Conservation (phyloP, 2,113 vertebrate genomes). For the Brachyhypopomus occidentalis region DNA sequence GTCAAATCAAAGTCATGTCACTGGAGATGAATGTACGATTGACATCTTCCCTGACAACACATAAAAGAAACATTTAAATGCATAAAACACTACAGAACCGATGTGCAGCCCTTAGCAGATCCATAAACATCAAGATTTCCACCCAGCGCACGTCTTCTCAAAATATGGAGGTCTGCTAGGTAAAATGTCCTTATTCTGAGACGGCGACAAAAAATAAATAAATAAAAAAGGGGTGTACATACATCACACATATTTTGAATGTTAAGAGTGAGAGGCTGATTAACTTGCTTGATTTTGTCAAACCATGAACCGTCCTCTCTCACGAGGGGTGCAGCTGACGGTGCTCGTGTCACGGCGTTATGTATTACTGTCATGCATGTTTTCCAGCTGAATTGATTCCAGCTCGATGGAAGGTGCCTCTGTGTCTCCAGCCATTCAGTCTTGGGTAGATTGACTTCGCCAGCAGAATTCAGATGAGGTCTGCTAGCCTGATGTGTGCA, state of each 20-base stretch:
- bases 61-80: not conserved
- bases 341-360: not conserved
- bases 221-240: not conserved
- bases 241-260: not conserved
- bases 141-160: not conserved
- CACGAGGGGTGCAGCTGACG: too few relatives aligned
- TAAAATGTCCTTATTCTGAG: too few relatives aligned
- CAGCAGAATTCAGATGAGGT: conserved; percentile 73
- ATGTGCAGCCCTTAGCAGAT: not conserved
- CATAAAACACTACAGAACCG: not conserved
- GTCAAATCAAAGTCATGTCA: not conserved
- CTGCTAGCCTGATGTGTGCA: conserved; percentile 3
- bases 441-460: conserved; percentile 64
- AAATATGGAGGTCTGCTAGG: not conserved
- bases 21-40: not conserved
- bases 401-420: conserved; percentile 57
- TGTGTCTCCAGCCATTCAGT: conserved; percentile 64
- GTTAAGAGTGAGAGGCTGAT: not conserved
- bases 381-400: conserved; percentile 63
- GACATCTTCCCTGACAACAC: not conserved
- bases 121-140: not conserved
- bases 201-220: too few relatives aligned
- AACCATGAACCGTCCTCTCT: not conserved
- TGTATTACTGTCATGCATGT: conserved; percentile 51
- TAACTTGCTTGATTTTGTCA: not conserved